These are phyloP conservation scores for Saccopteryx bilineata DNA, from an alignment of 2,113 vertebrate species.

Conservation along the genomic window DNA sequence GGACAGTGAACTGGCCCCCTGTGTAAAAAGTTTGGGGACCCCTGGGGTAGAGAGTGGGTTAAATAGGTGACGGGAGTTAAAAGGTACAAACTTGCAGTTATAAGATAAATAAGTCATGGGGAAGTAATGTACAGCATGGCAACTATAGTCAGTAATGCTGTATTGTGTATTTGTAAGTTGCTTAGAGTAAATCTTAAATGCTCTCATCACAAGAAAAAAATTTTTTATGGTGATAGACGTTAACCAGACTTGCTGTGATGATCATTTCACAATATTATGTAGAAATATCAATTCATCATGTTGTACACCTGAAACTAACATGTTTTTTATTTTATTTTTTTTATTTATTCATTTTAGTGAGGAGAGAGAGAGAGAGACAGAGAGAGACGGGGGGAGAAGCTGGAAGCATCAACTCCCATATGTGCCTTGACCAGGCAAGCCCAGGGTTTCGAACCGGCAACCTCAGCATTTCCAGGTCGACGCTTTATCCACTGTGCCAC, in stretches of 20 bases:
- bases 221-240: background rate
- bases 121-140: background rate
- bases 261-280: background rate
- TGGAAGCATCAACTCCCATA: too few species aligned
- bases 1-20: too few species aligned
- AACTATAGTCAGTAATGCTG: background rate
- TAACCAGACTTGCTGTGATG: background rate
- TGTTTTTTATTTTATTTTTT: too few species aligned
- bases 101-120: background rate
- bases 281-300: background rate
- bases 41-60: background rate
- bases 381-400: too few species aligned
- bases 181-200: background rate
- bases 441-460: too few species aligned
- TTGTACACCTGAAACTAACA: background rate
- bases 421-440: too few species aligned
- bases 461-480: too few species aligned
- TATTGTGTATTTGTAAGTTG: background rate
- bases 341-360: too few species aligned
- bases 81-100: background rate
- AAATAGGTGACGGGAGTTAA: background rate
- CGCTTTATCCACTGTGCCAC: too few species aligned
- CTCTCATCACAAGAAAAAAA: background rate
- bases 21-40: too few species aligned
- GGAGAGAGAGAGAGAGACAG: too few species aligned